A percentile compares a stretch with the other conserved stretches of the same genome.
Evolutionary conservation across 2,888 invertebrate genomes (phyloP).

Genomic region (Cephus rjabovi): DNA sequence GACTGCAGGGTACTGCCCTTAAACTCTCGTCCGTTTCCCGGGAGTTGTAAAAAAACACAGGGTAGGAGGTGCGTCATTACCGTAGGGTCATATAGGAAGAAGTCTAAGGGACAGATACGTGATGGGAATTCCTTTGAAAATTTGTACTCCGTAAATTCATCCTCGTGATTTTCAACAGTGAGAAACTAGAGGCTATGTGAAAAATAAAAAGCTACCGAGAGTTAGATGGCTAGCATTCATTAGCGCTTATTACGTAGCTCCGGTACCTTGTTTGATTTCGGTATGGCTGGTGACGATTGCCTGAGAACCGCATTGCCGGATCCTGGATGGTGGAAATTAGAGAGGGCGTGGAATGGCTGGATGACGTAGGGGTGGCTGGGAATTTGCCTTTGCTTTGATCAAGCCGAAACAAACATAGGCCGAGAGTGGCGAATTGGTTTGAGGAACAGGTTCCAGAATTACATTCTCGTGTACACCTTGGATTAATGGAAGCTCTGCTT

Average conservation of each 20-base stretch:
- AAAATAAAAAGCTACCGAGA: neutral
- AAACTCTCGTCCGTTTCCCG: neutral
- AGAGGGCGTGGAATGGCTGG: neutral
- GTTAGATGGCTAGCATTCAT: neutral
- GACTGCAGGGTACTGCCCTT: neutral
- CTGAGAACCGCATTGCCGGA: neutral
- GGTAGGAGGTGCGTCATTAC: neutral
- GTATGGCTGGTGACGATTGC: neutral
- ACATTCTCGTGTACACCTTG: conserved; percentile 30
- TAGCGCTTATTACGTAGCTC: neutral
- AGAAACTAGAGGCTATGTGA: neutral
- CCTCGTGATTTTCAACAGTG: neutral
- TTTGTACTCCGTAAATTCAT: neutral
- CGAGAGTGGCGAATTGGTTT: neutral
- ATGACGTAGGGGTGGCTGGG: neutral
- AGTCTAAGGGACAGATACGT: neutral
- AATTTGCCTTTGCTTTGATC: neutral
- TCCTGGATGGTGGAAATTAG: neutral
- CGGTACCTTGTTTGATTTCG: neutral
- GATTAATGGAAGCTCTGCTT: conserved; percentile 32
- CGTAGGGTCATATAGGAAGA: neutral
- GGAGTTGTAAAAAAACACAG: neutral
- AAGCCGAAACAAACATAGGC: neutral
- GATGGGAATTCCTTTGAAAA: neutral
- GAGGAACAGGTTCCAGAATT: neutral